A percentile compares a stretch with the other conserved stretches of the same genome.
Evolutionary conservation across 2,888 invertebrate genomes (phyloP).

Genomic region (Tinea pellionella): DNA sequence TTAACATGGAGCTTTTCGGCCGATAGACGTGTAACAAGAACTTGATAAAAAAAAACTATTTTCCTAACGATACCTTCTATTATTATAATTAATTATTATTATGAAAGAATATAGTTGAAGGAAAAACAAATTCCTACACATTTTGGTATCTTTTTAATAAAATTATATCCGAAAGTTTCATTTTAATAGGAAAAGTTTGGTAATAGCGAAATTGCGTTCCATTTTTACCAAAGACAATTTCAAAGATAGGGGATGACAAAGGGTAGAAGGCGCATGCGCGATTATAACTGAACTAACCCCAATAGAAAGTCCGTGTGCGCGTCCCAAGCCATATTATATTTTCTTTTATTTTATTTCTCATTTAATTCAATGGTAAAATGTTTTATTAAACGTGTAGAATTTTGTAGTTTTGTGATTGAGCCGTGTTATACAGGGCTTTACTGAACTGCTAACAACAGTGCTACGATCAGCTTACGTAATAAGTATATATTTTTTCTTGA

Average conservation of each 20-base stretch:
- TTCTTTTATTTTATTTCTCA: conserved; percentile 46
- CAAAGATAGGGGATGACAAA: background rate
- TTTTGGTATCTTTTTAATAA: no score
- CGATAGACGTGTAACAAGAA: no score
- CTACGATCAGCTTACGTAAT: conserved; percentile 31
- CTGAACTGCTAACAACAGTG: background rate
- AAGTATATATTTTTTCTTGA: conserved; percentile 20
- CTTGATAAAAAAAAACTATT: no score
- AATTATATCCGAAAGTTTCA: no score
- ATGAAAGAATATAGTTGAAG: no score
- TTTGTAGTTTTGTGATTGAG: conserved; percentile 22
- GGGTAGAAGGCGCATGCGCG: background rate
- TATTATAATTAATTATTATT: no score
- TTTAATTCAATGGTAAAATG: conserved; percentile 18
- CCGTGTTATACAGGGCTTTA: background rate
- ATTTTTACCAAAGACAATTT: background rate
- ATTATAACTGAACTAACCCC: background rate
- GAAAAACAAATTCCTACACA: no score
- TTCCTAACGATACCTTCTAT: no score
- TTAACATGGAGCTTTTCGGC: no score
- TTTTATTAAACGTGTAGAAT: background rate
- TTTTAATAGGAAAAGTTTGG: no score
- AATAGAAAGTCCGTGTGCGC: conserved; percentile 5
- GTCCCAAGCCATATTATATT: conserved; percentile 38
- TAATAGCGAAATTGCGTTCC: background rate